phyloP scores from a whole-genome alignment of 2,888 invertebrate species.

The Mechanitis messenoides region DNA sequence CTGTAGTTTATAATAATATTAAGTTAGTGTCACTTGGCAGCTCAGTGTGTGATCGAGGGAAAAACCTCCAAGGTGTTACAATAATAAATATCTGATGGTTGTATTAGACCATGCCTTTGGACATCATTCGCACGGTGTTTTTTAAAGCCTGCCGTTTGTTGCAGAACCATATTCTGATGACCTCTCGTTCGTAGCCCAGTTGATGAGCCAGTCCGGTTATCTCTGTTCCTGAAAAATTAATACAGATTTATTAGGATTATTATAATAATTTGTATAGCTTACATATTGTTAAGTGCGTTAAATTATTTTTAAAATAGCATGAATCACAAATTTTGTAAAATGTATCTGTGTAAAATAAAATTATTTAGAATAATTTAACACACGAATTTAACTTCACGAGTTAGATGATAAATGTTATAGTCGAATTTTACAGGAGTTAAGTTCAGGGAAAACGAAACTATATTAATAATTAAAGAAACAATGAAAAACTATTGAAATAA shows the following conservation, averaged over 20 bases:
- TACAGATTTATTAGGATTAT: slow-evolving; percentile 18
- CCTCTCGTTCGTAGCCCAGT: slow-evolving; percentile 97
- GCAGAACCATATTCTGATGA: slow-evolving; percentile 99
- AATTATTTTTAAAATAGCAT: no score
- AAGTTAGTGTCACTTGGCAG: slow-evolving; percentile 21
- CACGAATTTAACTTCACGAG: no score
- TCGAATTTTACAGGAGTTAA: no score
- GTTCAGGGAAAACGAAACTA: no score
- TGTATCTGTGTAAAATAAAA: no score
- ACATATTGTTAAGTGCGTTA: no score
- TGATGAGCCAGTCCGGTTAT: slow-evolving; percentile 97
- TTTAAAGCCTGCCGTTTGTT: slow-evolving; percentile 98
- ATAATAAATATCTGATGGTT: slow-evolving; percentile 18
- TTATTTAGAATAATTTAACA: no score
- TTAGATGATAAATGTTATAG: no score
- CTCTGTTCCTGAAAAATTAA: slow-evolving; percentile 87
- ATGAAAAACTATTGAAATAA: no score
- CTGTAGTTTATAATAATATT: neutral
- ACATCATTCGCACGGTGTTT: slow-evolving; percentile 98
- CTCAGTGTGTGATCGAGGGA: slow-evolving; percentile 17
- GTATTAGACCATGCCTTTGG: slow-evolving; percentile 85
- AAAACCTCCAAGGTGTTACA: slow-evolving; percentile 3
- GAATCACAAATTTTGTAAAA: no score
- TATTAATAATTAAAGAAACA: no score
- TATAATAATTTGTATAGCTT: no score